Evolutionary conservation across 2,888 invertebrate genomes (phyloP).

Genomic region (Stenodema calcarata): DNA sequence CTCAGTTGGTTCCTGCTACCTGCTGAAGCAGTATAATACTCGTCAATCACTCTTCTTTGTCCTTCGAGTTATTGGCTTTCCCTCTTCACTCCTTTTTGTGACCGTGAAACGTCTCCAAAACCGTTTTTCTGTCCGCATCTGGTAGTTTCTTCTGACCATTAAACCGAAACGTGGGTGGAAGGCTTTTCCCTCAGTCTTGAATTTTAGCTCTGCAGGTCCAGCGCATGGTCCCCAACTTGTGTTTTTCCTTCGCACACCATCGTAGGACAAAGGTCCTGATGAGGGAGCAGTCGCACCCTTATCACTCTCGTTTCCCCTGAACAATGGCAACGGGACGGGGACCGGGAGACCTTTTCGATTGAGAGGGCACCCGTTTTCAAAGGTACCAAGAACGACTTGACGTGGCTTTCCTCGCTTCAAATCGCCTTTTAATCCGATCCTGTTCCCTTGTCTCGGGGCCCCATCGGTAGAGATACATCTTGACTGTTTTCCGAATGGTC

Average conservation of each 20-base stretch:
- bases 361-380: background rate
- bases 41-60: no score
- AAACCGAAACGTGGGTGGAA: background rate
- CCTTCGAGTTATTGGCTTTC: background rate
- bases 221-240: background rate
- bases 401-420: background rate
- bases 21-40: background rate
- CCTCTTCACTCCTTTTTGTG: background rate
- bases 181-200: background rate
- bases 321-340: background rate
- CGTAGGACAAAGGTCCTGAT: background rate
- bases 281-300: constrained; percentile 7
- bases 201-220: background rate
- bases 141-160: background rate
- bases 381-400: background rate
- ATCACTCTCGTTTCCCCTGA: background rate
- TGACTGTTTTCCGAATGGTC: background rate
- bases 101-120: background rate
- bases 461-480: background rate
- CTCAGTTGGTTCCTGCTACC: background rate
- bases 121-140: background rate
- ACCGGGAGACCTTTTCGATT: background rate
- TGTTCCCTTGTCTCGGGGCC: background rate
- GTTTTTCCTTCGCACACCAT: background rate
- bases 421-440: background rate